Evolutionary conservation across 1,140 invertebrate species (phyloP).

Genomic region (Brachionus asplanchnoidis): DNA sequence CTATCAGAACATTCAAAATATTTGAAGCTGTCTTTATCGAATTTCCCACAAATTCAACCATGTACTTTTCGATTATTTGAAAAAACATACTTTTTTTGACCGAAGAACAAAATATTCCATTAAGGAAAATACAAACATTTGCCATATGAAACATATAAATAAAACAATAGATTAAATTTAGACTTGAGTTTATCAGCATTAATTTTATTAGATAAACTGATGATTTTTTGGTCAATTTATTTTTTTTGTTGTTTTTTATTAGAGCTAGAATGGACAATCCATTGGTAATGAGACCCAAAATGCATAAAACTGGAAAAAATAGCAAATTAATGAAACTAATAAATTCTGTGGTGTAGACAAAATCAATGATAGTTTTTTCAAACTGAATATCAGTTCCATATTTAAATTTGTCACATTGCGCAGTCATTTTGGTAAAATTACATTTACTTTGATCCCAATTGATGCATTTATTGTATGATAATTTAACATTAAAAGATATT

Average conservation of each 20-base stretch:
- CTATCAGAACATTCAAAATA: not conserved
- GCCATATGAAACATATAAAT: not conserved
- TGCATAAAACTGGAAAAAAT: not conserved
- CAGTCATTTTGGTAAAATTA: not conserved
- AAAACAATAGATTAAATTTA: not conserved
- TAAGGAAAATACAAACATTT: not conserved
- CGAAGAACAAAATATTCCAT: not conserved
- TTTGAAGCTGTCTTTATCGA: not conserved
- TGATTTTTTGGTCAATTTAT: not conserved
- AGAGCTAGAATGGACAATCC: not conserved
- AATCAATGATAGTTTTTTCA: not conserved
- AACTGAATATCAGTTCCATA: not conserved
- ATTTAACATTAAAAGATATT: too few species aligned
- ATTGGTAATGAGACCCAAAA: not conserved
- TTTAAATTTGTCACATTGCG: not conserved
- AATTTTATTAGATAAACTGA: not conserved
- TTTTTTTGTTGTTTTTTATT: not conserved
- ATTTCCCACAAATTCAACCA: not conserved
- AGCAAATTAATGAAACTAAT: not conserved
- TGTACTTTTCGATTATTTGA: not conserved
- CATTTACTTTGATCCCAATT: not conserved
- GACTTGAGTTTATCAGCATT: not conserved
- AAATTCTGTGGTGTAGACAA: not conserved
- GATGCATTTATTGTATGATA: not conserved
- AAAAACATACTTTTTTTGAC: not conserved